phyloP scores from a whole-genome alignment of 2,888 invertebrate genomes.

The Protodeltote pygarga region DNA sequence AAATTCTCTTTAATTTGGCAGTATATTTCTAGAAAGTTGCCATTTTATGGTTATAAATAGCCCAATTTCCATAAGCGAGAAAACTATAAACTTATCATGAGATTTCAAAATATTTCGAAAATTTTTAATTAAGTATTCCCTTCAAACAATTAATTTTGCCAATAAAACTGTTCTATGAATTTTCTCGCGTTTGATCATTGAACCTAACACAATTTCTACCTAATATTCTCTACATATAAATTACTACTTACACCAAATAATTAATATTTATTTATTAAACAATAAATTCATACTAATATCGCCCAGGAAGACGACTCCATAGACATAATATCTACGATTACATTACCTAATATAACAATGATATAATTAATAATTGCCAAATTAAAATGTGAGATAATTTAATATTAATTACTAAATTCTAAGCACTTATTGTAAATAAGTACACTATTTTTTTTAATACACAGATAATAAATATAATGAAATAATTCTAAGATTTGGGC shows the following conservation, averaged over 20 bases:
- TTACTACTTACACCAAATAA: slow-evolving; percentile 28
- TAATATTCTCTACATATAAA: slow-evolving; percentile 32
- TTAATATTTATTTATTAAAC: slow-evolving; percentile 24
- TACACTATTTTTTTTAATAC: slow-evolving; percentile 32
- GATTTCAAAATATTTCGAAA: too few species aligned
- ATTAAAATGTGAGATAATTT: slow-evolving; percentile 40
- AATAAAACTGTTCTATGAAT: background rate
- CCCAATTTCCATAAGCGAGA: slow-evolving; percentile 14
- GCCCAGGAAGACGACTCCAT: slow-evolving; percentile 44
- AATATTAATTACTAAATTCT: slow-evolving; percentile 26
- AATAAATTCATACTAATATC: slow-evolving; percentile 50
- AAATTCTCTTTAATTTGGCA: slow-evolving; percentile 32
- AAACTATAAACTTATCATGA: background rate
- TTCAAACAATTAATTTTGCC: background rate
- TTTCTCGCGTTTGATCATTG: slow-evolving; percentile 9
- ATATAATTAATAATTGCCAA: slow-evolving; percentile 24
- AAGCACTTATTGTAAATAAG: slow-evolving; percentile 36
- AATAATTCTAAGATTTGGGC: slow-evolving; percentile 19
- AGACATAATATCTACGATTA: slow-evolving; percentile 41
- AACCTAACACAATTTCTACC: slow-evolving; percentile 7
- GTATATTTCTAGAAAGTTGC: slow-evolving; percentile 9
- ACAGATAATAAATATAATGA: slow-evolving; percentile 22
- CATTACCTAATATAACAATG: slow-evolving; percentile 18
- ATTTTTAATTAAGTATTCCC: too few species aligned
- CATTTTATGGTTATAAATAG: slow-evolving; percentile 5